phyloP scores from a whole-genome alignment of 1,140 invertebrate species.

The Diploscapter pachys region DNA sequence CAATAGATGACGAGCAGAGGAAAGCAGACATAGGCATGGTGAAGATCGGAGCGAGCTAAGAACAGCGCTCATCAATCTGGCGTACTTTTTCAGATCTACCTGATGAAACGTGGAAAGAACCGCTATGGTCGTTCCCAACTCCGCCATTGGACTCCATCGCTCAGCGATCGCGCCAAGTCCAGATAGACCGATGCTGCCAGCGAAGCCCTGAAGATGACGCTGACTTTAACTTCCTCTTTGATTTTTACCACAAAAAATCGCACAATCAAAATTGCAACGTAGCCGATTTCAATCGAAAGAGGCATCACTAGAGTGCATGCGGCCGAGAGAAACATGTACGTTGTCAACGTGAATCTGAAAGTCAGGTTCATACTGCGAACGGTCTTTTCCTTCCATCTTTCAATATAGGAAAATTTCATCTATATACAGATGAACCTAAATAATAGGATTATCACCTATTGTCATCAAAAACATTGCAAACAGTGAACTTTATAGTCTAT shows the following conservation, averaged over 20 bases:
- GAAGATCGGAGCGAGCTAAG: slow-evolving; percentile 39
- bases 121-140: slow-evolving; percentile 47
- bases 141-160: slow-evolving; percentile 44
- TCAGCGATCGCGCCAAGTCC: slow-evolving; percentile 47
- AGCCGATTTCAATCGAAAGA: slow-evolving; percentile 41
- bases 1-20: slow-evolving; percentile 14
- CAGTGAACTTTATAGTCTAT: too few species aligned
- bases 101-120: slow-evolving; percentile 34
- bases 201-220: slow-evolving; percentile 35
- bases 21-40: slow-evolving; percentile 41
- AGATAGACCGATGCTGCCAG: slow-evolving; percentile 45
- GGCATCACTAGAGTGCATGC: slow-evolving; percentile 48
- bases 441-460: too few species aligned
- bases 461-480: too few species aligned
- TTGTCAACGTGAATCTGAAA: too few species aligned
- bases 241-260: slow-evolving; percentile 45
- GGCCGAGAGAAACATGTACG: slow-evolving; percentile 51
- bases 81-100: too few species aligned
- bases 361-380: too few species aligned
- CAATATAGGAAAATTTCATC: too few species aligned
- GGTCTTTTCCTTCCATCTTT: too few species aligned
- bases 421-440: too few species aligned
- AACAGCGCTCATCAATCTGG: slow-evolving; percentile 31
- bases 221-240: neutral
- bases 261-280: slow-evolving; percentile 37